Base-by-base conservation (phyloP, 2,113 vertebrate species). In the Glaucidium brasilianum region DNA sequence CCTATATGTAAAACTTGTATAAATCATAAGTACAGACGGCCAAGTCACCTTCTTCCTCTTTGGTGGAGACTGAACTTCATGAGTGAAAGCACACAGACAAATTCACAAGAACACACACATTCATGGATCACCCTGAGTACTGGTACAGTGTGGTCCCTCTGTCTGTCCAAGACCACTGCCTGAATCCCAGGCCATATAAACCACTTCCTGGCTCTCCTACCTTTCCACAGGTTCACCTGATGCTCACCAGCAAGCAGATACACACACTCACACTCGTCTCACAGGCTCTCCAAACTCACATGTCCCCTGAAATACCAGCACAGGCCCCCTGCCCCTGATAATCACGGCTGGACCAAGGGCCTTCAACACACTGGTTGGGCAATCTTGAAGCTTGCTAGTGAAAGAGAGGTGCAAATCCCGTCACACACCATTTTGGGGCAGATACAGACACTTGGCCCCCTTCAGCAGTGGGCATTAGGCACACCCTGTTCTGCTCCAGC, bases 181-280 rank as follows among this genome's bases (percentile, higher is more conserved):
- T 39, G 15, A 15, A 73, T 58, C 29, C 15, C 23, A 77, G 58
- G 22, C 19, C 30, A 19, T 45, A 12, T 18, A 73, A 78, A 73
- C 13, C 1, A 0, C 30, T 68, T 74, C 12, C 21, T 1, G 3
- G 7, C 14, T 53, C n/a, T 67, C 39, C 35, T 34, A 13, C n/a
- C 49, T 30, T 63, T 77, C 26, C 3, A 1, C 30, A 50, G 22
- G 39, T 75, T 59, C 50, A 49, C 15, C 43, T 64, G 30, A 53
- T 43, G 26, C 41, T 84, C 50, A 74, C 10, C 43, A 74, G 41
- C 11, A 37, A 49, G 62, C 15, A 60, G 27, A 26, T 25, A 23
- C 12, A 34, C 21, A 49, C 8, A 35, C 6, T 79, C 10, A 74
- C 14, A 8, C 2, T 68, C 0, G 0, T 47, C 23, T 89, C 34